These are phyloP conservation scores for Spodoptera littoralis DNA, from an alignment of 2,888 invertebrate genomes.

Conservation along the genomic window DNA sequence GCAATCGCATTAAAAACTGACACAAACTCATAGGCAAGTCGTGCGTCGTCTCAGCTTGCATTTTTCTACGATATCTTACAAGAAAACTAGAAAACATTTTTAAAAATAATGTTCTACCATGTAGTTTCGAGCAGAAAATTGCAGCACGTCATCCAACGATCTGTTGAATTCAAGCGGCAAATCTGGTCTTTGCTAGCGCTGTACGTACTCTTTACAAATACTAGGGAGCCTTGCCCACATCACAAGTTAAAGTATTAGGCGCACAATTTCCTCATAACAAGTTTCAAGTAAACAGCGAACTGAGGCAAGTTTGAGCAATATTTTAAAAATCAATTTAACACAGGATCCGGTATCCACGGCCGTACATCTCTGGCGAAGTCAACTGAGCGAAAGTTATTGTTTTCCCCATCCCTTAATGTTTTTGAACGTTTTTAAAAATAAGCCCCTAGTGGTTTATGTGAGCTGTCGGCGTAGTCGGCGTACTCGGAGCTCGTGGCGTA, in stretches of 20 bases:
- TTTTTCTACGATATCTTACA: too few species aligned
- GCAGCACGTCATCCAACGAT: constrained; percentile 2
- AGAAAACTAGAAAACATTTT: too few species aligned
- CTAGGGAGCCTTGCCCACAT: neutral
- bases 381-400: constrained; percentile 63
- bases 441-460: constrained; percentile 28
- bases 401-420: constrained; percentile 48
- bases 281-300: constrained; percentile 40
- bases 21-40: too few species aligned
- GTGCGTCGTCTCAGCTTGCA: too few species aligned
- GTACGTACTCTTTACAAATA: constrained; percentile 1
- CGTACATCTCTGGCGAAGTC: constrained; percentile 52
- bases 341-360: constrained; percentile 31
- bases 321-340: constrained; percentile 61
- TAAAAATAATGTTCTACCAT: too few species aligned
- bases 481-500: constrained; percentile 6
- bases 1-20: too few species aligned
- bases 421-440: constrained; percentile 54
- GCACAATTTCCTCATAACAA: constrained; percentile 53
- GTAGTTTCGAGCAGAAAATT: neutral
- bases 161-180: constrained; percentile 7
- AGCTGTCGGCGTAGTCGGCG: constrained; percentile 4
- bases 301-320: constrained; percentile 51
- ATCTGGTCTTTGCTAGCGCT: neutral
- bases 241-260: constrained; percentile 19